Conservation (phyloP, 2,888 invertebrate genomes). For the Notodonta ziczac region DNA sequence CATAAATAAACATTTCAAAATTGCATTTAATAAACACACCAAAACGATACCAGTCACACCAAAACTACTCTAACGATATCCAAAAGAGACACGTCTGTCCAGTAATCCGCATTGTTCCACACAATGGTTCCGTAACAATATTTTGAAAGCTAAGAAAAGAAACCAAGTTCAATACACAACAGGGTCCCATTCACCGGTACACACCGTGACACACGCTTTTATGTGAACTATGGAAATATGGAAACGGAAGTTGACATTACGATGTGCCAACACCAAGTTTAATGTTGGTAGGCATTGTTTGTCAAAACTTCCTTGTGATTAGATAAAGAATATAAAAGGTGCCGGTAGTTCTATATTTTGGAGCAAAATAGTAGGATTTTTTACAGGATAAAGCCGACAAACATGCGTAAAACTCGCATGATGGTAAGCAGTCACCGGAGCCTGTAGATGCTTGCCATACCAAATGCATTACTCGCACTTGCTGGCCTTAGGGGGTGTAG, state of each 20-base stretch:
- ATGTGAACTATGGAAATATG: constrained; percentile 46
- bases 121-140: constrained; percentile 64
- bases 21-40: constrained; percentile 13
- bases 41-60: constrained; percentile 25
- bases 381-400: no score
- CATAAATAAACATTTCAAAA: background rate
- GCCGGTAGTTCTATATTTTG: background rate
- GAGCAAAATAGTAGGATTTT: no score
- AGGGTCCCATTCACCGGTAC: constrained; percentile 54
- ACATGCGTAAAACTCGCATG: no score
- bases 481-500: no score
- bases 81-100: constrained; percentile 17
- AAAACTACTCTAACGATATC: constrained; percentile 13
- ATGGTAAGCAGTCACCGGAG: no score
- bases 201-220: constrained; percentile 41
- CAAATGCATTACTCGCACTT: no score
- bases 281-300: constrained; percentile 49
- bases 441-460: no score
- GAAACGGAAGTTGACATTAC: constrained; percentile 69
- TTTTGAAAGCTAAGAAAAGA: constrained; percentile 63
- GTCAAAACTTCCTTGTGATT: constrained; percentile 38
- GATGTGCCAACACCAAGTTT: constrained; percentile 52
- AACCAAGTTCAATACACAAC: constrained; percentile 51
- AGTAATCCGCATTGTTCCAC: constrained; percentile 45
- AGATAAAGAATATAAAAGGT: constrained; percentile 29